Base-by-base conservation (phyloP, 2,888 invertebrate species). In the Nebria brevicollis region DNA sequence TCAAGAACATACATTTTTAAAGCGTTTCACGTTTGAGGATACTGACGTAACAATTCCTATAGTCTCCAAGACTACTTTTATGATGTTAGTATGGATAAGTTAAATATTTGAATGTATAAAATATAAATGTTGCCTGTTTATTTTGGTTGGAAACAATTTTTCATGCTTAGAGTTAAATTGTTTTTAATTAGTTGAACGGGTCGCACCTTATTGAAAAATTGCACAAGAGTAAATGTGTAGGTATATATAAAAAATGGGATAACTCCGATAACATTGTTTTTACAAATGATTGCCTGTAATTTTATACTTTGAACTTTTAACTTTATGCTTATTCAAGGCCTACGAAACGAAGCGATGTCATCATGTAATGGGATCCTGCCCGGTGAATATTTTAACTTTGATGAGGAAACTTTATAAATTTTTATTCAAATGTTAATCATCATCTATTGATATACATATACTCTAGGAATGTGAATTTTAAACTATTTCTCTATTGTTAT, bases 281-380 rank as follows among this genome's bases (percentile, higher is more conserved):
- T 13, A 54, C 54, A 54, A 66, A 65, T 75, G 75, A 75, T 75
- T 65, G 42, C 34, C 43, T 11, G 41, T 66, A 34, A 75, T 66
- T 75, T 75, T 75, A 64, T 75, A 26, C 25, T 43, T 73, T 15
- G 42, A 73, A 73, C 43, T 73, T 34, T 76, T 66, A 76, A 76
- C 76, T 76, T 76, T 66, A 26, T 11, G 72, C n/a, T 73, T 13
- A 66, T 43, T 34, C 75, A 76, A 76, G 76, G 76, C 41, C 76
- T 66, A 66, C 11, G 68, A 42, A 64, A 66, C 11, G 68, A 42
- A 34, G 68, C 54, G 54, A 54, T 54, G 54, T 54, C 54, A 54
- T 54, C 54, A 54, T 13, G 8, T 26, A 20, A 68, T 68, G 68
- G 20, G 68, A 25, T 68, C 1, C 26, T 68, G 68, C 26, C 20